Base-by-base conservation (phyloP, 1,140 invertebrate genomes). In the Ostrea denselamellosa region DNA sequence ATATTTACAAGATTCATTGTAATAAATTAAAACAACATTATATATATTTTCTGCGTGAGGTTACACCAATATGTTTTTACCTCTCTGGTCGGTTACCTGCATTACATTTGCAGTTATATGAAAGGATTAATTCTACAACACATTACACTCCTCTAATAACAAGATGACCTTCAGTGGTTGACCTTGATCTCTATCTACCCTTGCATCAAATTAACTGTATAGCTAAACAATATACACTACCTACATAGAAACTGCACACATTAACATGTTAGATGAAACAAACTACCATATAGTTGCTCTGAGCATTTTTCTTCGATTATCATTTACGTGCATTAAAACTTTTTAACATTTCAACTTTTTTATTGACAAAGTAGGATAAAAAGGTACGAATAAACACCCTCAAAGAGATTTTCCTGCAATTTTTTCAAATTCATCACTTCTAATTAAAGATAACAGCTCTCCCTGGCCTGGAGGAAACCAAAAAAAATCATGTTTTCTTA, bases 21-120 rank as follows among this genome's bases (percentile, higher is more conserved):
- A 77, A 77, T 77, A 77, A 77, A 77, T 77, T 77, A 77, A 77
- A 77, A 77, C 68, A 77, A 77, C 68, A 77, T 77, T 77, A 34
- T 34, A 34, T 19, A 17, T 17, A 62, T n/a, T 28, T 77, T 77
- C 68, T 77, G 56, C 56, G 34, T 19, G 25, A 77, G 68, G 68
- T 77, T 77, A 77, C n/a, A 71, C 10, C 0, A 19, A 22, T 4
- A 77, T 34, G 28, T 28, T 14, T 17, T 77, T 25, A 77, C 68
- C 68, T 28, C 68, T 77, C 28, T 77, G 22, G 10, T 34, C 68
- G 22, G 28, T 17, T 77, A 3, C 25, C 68, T 77, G 22, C 9
- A 34, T n/a, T 68, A n/a, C 65, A 8, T 10, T 77, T 77, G 12
- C 68, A 77, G 22, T 77, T 34, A 44, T 44, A 44, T 44, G 34